Conservation (phyloP, 1,140 invertebrate species). For the Lepeophtheirus salmonis region DNA sequence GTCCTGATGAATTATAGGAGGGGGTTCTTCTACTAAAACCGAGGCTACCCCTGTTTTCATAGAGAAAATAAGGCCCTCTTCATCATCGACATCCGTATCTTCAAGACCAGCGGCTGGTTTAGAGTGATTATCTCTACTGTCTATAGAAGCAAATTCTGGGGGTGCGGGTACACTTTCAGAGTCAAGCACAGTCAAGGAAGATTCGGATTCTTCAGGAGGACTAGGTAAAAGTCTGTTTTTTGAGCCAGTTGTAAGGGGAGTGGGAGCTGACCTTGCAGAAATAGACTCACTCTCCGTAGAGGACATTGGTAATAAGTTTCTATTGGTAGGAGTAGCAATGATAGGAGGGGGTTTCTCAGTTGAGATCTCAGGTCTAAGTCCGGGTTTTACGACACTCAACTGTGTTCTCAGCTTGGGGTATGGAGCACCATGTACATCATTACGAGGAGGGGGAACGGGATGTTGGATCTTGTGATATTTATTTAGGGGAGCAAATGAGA, state of each 20-base stretch:
- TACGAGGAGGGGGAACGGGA: neutral
- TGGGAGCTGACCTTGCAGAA: slow-evolving; percentile 6
- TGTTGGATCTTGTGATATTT: neutral
- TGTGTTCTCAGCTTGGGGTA: neutral
- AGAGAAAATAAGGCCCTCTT: neutral
- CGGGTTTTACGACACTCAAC: neutral
- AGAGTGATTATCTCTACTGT: too few species aligned
- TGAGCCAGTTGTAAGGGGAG: neutral
- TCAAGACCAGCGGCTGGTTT: neutral
- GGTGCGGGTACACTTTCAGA: slow-evolving; percentile 16
- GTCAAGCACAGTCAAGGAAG: slow-evolving; percentile 7
- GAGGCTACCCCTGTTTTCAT: neutral
- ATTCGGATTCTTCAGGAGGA: slow-evolving; percentile 16
- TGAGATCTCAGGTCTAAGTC: neutral
- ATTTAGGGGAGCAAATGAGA: neutral
- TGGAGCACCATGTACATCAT: neutral
- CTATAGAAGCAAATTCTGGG: slow-evolving; percentile 10
- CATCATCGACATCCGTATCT: slow-evolving; percentile 17
- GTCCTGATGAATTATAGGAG: neutral
- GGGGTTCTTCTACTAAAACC: neutral
- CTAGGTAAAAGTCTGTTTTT: neutral
- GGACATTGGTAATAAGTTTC: slow-evolving; percentile 11
- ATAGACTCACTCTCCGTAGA: slow-evolving; percentile 19
- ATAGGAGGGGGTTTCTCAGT: neutral
- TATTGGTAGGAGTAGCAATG: neutral